A percentile compares a stretch with the other conserved stretches of the same genome.
Evolutionary conservation across 64 coral and sea anemone species (phyloP).

Genomic region (Pachyseris speciosa): DNA sequence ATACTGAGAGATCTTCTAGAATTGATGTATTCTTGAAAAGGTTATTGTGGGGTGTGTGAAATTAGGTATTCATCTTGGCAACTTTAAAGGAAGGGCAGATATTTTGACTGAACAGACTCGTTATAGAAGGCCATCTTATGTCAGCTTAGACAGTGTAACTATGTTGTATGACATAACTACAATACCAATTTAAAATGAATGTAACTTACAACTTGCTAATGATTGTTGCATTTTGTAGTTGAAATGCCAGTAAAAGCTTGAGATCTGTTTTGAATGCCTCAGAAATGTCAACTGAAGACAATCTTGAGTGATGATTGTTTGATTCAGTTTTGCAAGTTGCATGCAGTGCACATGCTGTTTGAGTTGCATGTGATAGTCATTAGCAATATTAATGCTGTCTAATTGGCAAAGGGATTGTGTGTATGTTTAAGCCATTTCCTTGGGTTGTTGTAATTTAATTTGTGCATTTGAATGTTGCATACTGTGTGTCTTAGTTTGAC

Average conservation of each 20-base stretch:
- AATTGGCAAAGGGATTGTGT: not conserved
- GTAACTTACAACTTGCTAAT: not conserved
- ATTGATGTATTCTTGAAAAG: not conserved
- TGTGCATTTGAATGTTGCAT: not conserved
- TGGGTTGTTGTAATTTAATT: not conserved
- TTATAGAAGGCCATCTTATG: too few relatives aligned
- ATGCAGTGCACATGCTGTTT: too few relatives aligned
- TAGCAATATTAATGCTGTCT: not conserved
- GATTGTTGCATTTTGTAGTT: too few relatives aligned
- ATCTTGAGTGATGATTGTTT: not conserved
- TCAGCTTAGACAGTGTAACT: not conserved
- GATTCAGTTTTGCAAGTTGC: not conserved
- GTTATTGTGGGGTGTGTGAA: not conserved
- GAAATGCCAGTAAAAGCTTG: too few relatives aligned
- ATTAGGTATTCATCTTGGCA: not conserved
- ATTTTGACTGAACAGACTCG: not conserved
- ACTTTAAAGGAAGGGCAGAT: not conserved
- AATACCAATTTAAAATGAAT: not conserved
- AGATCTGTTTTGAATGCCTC: too few relatives aligned
- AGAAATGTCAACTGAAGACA: not conserved
- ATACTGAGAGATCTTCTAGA: not conserved
- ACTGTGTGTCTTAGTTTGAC: not conserved
- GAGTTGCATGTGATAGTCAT: too few relatives aligned
- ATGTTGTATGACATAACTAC: not conserved
- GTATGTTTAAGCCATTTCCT: too few relatives aligned